Evolutionary conservation across 2,888 invertebrate genomes (phyloP).

Genomic region (Ernsta delagoae): DNA sequence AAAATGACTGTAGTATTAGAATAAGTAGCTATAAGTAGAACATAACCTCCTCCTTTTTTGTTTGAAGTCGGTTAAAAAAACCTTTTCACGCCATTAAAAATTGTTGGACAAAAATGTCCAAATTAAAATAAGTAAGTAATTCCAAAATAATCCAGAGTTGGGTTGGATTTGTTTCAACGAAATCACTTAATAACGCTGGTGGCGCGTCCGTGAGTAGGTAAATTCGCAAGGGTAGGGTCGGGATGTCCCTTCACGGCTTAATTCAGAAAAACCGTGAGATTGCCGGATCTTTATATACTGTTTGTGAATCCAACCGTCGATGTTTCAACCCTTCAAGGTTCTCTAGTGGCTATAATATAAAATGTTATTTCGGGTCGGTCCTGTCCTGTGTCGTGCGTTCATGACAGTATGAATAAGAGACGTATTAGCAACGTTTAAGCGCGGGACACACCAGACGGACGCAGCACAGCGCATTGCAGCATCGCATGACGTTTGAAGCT

Average conservation of each 20-base stretch:
- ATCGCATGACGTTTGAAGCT: too few relatives aligned
- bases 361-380: slow-evolving; percentile 64
- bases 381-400: slow-evolving; percentile 56
- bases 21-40: too few relatives aligned
- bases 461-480: too few relatives aligned
- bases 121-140: slow-evolving; percentile 51
- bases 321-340: slow-evolving; percentile 72
- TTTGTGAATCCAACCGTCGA: slow-evolving; percentile 73
- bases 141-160: slow-evolving; percentile 55
- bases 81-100: too few relatives aligned
- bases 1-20: too few relatives aligned
- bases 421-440: slow-evolving; percentile 48
- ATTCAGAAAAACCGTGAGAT: slow-evolving; percentile 76
- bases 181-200: slow-evolving; percentile 74
- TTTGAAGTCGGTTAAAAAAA: too few relatives aligned
- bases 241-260: slow-evolving; percentile 72
- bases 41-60: too few relatives aligned
- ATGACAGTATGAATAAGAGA: slow-evolving; percentile 47
- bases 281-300: slow-evolving; percentile 76
- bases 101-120: neutral
- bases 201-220: slow-evolving; percentile 54
- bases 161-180: slow-evolving; percentile 64
- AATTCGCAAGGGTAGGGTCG: slow-evolving; percentile 61
- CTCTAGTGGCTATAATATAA: slow-evolving; percentile 67
- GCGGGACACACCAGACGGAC: too few relatives aligned